These are phyloP conservation scores for Hypotaenidia okinawae DNA, from an alignment of 2,797 vertebrate genomes.

Conservation along the genomic window DNA sequence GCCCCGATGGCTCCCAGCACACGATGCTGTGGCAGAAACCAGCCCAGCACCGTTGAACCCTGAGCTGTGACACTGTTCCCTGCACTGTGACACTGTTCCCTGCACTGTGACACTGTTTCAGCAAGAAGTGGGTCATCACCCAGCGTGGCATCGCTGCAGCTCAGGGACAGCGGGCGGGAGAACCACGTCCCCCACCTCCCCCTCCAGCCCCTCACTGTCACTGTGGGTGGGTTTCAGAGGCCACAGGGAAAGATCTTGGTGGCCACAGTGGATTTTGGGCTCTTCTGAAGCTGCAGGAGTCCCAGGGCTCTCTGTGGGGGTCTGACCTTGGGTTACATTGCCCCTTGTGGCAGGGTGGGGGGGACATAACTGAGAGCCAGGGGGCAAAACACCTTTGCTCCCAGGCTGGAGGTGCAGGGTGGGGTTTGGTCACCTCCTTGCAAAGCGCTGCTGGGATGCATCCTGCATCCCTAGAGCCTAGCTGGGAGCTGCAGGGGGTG, in stretches of 20 bases:
- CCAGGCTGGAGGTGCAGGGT: neutral
- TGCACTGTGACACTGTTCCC: neutral
- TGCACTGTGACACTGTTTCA: neutral
- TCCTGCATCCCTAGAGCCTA: neutral
- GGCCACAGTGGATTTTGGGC: rapidly evolving
- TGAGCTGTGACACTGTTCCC: neutral
- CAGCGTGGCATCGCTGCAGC: neutral
- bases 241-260: rapidly evolving
- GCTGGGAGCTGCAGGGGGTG: neutral
- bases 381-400: neutral
- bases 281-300: neutral
- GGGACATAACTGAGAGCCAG: neutral
- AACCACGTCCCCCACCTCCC: neutral
- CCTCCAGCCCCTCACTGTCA: rapidly evolving
- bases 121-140: slow-evolving; percentile 2
- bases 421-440: neutral
- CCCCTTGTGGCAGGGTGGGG: too few relatives aligned
- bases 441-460: neutral
- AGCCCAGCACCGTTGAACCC: neutral
- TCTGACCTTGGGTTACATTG: neutral
- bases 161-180: neutral
- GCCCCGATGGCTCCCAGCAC: neutral
- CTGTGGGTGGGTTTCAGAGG: rapidly evolving
- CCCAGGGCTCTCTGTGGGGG: rapidly evolving
- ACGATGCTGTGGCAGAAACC: neutral